Percentiles rank a stretch among this genome's conserved stretches.
Evolutionary conservation across 2,888 invertebrate genomes (phyloP).

Genomic region (Papilio demoleus): DNA sequence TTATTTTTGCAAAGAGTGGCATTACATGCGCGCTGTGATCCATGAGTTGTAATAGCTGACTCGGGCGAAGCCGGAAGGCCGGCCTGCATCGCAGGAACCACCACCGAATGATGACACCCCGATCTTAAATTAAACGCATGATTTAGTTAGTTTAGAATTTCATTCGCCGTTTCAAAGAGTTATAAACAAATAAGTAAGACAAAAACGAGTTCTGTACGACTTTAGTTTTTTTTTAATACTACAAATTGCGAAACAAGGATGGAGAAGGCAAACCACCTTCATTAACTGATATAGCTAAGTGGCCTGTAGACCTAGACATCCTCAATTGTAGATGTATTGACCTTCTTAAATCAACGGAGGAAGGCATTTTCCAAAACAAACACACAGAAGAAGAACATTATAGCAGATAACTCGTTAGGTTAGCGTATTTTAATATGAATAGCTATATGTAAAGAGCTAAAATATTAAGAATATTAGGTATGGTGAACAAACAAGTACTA

Average conservation of each 20-base stretch:
- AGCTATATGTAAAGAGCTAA: neutral
- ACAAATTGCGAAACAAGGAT: too few species aligned
- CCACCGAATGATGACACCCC: neutral
- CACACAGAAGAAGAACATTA: too few species aligned
- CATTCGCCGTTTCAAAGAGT: neutral
- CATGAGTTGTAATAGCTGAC: constrained; percentile 9
- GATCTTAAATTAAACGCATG: neutral
- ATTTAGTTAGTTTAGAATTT: neutral
- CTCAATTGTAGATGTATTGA: too few species aligned
- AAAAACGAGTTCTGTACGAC: neutral
- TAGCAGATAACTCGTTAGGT: too few species aligned
- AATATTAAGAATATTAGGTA: neutral
- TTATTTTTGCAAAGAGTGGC: neutral
- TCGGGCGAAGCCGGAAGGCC: constrained; percentile 7
- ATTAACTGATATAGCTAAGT: too few species aligned
- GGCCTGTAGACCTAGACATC: too few species aligned
- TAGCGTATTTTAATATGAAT: too few species aligned
- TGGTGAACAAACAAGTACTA: neutral
- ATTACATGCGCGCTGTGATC: constrained; percentile 4
- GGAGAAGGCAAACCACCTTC: too few species aligned
- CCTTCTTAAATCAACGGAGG: too few species aligned
- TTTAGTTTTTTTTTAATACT: too few species aligned
- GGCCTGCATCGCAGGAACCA: neutral
- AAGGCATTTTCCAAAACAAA: too few species aligned
- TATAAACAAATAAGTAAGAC: neutral